Base-by-base conservation (phyloP, 30 jellyfish, hydroid and myxozoan species). In the Haliclystus octoradiatus region DNA sequence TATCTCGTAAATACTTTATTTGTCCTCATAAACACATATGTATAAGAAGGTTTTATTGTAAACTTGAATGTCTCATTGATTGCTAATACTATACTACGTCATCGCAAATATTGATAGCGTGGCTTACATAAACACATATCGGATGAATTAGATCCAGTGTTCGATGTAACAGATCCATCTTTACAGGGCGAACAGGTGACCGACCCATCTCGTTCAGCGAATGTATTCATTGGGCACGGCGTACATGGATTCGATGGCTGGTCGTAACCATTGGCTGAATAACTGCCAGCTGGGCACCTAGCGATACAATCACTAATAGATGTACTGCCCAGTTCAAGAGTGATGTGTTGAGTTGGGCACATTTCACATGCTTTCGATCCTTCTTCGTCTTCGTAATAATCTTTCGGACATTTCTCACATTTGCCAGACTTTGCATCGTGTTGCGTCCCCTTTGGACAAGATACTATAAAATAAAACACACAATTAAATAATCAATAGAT, bases 391-490 rank as follows among this genome's bases (percentile, higher is more conserved):
- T 84, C 93, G 75, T 84, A 84, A 2, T 76, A 52, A 32, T 84
- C 88, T 23, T 46, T 69, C 9, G 78, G 68, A 73, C 95, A 84
- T 68, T 35, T 62, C 27, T 32, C 64, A 49, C 95, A 84, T 1
- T 62, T 24, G 26, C 27, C 9, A 2, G 84, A 1, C 15, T 79
- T 71, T 13, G 72, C 23, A 33, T 84, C 68, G 80, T 53, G 70
- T 61, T 29, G 65, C 24, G 88, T 76, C 0, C 95, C 95, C 52
- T 83, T 61, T 4, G 95, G 93, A 61, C 95, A 84, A 35, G 28
- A 60, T 28, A 88, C 95, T 84, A 46, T 1, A 47, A 69, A 3
- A 28, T 35, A 26, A 51, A 52, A 27, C 25, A 40, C 28, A 73
- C 52, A 28, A 26, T 14, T 50, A 22, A 35, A 35, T 25, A 31